Base-by-base conservation (phyloP, 2,888 invertebrate species). In the Gandaritis pyraliata region DNA sequence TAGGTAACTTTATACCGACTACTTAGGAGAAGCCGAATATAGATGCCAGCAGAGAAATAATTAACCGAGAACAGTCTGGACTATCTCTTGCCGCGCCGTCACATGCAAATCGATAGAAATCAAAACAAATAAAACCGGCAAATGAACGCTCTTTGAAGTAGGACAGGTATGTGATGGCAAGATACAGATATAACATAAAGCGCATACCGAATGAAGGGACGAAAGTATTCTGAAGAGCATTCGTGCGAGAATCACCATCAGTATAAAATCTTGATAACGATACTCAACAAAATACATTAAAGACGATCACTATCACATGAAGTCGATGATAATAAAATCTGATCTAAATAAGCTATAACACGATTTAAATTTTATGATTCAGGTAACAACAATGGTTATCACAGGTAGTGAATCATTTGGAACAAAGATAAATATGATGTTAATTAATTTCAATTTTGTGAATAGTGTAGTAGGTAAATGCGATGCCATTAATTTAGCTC, bases 131-230 rank as follows among this genome's bases (percentile, higher is more conserved):
- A 55, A 54, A 61, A 57, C 54, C 46, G 55, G 54, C 55, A 65
- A 62, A 67, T 46, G 58, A 47, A 64, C 41, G 60, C 50, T 58
- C 64, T 71, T 63, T 64, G 64, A 66, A 61, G 65, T 62, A 53
- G 63, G 63, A 59, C 66, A 55, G 57, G 61, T 65, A 64, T 64
- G 71, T 72, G 85, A 85, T 86, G 81, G 78, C 77, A 78, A 80
- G 78, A 80, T 74, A 72, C 36, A 49, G 76, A 78, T 81, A 83
- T 23, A 23, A n/a, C n/a, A n/a, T 82, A 82, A 81, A 76, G 76
- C 72, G 72, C 76, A 82, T 81, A 74, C 75, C 74, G 72, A 76
- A 77, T 71, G 75, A 74, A 75, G 74, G 74, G 78, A 74, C 73
- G 69, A 74, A 77, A 81, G 74, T 76, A 80, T 79, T 78, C 76